These are phyloP conservation scores for Mastomys natalensis DNA, from an alignment of 2,113 vertebrate species.

Conservation along the genomic window DNA sequence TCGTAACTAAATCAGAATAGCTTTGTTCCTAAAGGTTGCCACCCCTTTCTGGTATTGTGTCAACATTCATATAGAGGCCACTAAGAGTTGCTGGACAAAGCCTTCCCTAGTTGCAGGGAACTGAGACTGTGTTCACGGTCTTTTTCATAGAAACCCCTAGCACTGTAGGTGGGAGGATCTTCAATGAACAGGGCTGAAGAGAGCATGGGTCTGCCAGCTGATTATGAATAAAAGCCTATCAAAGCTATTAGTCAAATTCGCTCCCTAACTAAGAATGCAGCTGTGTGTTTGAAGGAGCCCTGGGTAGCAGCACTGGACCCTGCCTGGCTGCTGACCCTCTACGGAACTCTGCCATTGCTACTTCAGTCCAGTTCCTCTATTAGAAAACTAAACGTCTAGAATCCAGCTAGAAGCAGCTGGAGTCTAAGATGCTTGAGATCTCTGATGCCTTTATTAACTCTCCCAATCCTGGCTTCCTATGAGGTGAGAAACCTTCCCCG, in stretches of 20 bases:
- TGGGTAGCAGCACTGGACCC: not conserved
- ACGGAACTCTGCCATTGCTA: not conserved
- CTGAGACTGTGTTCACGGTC: not conserved
- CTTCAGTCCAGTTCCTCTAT: not conserved
- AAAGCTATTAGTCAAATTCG: not conserved
- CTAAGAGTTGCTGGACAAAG: not conserved
- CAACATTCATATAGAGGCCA: not conserved
- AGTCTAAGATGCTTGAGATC: not conserved
- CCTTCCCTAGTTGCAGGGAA: not conserved
- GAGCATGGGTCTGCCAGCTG: not conserved
- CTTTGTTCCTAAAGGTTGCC: not conserved
- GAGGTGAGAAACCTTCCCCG: not conserved
- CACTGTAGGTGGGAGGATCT: not conserved
- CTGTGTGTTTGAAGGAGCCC: not conserved
- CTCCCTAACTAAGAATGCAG: not conserved
- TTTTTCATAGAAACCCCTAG: not conserved
- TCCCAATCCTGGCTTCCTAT: not conserved
- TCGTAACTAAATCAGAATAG: not conserved
- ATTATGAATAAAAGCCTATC: not conserved
- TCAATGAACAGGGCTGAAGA: not conserved
- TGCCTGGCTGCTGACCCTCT: not conserved
- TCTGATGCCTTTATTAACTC: not conserved
- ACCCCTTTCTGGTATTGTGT: not conserved
- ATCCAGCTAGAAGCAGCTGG: not conserved
- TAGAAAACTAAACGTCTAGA: not conserved